Evolutionary conservation across 1,140 invertebrate genomes (phyloP).

Genomic region (Trichomalopsis sarcophagae): DNA sequence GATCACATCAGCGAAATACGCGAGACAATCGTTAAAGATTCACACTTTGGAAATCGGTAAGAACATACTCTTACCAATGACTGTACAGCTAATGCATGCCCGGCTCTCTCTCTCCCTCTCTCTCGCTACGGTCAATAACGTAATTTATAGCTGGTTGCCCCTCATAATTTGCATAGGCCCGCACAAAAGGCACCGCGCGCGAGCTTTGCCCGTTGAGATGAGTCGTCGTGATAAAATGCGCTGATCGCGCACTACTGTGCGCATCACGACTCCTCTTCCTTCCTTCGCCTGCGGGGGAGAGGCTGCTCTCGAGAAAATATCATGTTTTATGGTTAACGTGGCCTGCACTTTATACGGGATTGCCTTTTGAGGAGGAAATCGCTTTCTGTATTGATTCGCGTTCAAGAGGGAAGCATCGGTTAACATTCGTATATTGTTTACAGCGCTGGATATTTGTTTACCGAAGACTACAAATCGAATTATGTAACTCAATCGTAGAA

Average conservation of each 20-base stretch:
- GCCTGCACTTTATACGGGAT: neutral
- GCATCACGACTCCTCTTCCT: neutral
- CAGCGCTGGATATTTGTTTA: too few species aligned
- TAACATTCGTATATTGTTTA: too few species aligned
- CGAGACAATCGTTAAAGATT: neutral
- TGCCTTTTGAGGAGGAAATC: neutral
- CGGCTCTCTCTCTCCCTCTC: neutral
- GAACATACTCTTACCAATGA: neutral
- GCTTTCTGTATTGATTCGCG: neutral
- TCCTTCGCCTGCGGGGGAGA: constrained; percentile 28
- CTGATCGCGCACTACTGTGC: neutral
- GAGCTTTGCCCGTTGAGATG: constrained; percentile 59
- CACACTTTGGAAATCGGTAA: constrained; percentile 7
- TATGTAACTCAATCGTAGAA: too few species aligned
- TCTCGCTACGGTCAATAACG: constrained; percentile 64
- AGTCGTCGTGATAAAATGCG: constrained; percentile 62
- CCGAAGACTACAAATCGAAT: too few species aligned
- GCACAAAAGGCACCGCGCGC: constrained; percentile 67
- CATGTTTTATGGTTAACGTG: constrained; percentile 23
- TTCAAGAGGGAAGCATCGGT: too few species aligned
- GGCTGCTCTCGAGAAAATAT: neutral
- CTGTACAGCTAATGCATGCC: constrained; percentile 26
- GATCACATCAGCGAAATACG: neutral
- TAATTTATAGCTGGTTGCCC: constrained; percentile 65
- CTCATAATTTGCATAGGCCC: constrained; percentile 68